Percentiles rank a stretch among this genome's conserved stretches.
Conservation (phyloP, 2,113 vertebrate species). For the Grallaria varia region DNA sequence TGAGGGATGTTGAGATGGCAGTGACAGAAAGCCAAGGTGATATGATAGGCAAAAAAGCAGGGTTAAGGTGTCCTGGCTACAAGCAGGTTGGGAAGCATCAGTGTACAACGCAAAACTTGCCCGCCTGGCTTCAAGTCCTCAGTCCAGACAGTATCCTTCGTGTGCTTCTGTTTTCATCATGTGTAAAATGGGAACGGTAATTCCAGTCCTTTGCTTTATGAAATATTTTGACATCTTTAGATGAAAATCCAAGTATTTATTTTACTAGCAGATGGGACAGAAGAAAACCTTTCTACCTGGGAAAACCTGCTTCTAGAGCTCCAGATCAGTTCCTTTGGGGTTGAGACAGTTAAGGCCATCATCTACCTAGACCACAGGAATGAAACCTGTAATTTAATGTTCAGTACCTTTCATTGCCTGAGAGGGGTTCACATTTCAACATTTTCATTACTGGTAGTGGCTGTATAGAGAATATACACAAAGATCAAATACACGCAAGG, state of each 20-base stretch:
- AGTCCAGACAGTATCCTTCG: background rate
- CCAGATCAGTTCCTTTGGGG: background rate
- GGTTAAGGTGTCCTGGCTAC: background rate
- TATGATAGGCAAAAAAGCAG: background rate
- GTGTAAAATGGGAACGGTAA: background rate
- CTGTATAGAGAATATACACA: background rate
- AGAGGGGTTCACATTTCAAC: background rate
- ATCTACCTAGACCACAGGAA: background rate
- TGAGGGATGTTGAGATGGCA: background rate
- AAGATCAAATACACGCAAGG: background rate
- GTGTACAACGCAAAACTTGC: background rate
- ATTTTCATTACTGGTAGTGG: background rate
- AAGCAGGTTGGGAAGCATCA: background rate
- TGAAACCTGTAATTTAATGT: background rate
- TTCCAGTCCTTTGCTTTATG: background rate
- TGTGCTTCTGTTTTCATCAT: background rate
- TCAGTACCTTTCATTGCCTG: background rate
- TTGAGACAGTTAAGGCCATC: background rate
- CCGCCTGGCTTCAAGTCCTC: background rate
- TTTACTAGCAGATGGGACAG: background rate
- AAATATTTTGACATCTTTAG: background rate
- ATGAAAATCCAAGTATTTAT: background rate
- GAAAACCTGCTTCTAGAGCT: background rate
- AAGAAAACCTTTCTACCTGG: background rate
- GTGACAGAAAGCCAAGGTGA: accelerated